Percentiles rank a stretch among this genome's conserved stretches.
phyloP scores from a whole-genome alignment of 35 echinoderm and acorn worm species.

The Ophiothrix spiculata region DNA sequence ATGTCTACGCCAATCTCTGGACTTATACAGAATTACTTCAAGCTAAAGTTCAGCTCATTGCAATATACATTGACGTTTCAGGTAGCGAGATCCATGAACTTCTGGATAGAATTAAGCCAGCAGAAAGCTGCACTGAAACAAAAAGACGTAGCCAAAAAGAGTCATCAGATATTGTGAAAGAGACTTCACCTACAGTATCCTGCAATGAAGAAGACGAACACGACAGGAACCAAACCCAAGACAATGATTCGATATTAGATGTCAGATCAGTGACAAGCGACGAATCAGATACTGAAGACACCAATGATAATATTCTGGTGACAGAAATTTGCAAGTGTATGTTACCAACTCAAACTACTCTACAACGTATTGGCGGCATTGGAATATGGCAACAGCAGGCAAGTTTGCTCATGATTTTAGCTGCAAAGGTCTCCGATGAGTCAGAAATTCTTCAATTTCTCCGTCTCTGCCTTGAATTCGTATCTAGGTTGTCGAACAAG shows the following conservation, averaged over 20 bases:
- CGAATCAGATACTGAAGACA: too few species aligned
- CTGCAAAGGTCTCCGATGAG: not conserved
- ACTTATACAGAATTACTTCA: not conserved
- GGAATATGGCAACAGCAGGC: not conserved
- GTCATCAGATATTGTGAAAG: not conserved
- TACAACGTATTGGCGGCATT: not conserved
- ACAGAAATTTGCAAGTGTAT: constrained; percentile 13
- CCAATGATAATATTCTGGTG: not conserved
- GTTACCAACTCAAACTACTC: not conserved
- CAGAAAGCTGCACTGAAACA: not conserved
- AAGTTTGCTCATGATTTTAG: not conserved
- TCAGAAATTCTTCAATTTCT: constrained; percentile 7
- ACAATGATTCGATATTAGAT: not conserved
- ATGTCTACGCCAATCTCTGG: not conserved
- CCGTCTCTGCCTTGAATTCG: constrained; percentile 8
- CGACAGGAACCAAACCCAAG: not conserved
- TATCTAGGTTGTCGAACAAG: not conserved
- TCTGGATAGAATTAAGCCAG: not conserved
- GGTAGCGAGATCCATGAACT: not conserved
- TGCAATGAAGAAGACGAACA: not conserved
- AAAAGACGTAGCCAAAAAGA: not conserved
- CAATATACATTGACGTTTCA: constrained; percentile 21
- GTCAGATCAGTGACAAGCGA: not conserved
- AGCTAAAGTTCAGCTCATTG: constrained; percentile 19
- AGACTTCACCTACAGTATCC: not conserved